phyloP scores from a whole-genome alignment of 2,797 vertebrate species.

The Gymnodraco acuticeps region DNA sequence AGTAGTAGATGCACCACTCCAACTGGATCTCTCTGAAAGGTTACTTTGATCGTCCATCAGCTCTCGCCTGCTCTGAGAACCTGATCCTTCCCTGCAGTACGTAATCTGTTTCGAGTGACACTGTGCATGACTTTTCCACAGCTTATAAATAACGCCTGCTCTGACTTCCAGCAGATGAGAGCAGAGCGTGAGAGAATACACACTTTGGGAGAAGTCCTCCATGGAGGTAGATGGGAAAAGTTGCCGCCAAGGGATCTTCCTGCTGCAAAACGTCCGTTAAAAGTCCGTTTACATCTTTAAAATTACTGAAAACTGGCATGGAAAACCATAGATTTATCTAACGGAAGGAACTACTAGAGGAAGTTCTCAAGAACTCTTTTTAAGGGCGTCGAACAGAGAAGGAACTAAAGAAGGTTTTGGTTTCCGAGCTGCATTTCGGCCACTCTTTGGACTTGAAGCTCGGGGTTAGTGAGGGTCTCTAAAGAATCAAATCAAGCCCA shows the following conservation, averaged over 20 bases:
- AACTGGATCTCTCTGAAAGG: constrained; percentile 56
- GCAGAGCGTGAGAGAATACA: constrained; percentile 27
- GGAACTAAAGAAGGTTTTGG: neutral
- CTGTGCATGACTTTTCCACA: constrained; percentile 52
- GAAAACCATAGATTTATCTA: neutral
- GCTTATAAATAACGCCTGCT: constrained; percentile 73
- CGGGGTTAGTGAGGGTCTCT: constrained; percentile 3
- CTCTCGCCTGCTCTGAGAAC: constrained; percentile 34
- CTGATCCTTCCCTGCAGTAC: constrained; percentile 33
- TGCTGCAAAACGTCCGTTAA: constrained; percentile 1
- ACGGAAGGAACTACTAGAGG: neutral
- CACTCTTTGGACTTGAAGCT: constrained; percentile 8
- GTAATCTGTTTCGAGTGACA: constrained; percentile 60
- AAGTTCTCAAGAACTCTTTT: neutral
- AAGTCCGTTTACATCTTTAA: neutral
- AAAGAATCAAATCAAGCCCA: neutral
- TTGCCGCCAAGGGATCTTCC: constrained; percentile 14
- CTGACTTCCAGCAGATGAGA: constrained; percentile 60
- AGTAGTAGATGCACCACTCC: constrained; percentile 22
- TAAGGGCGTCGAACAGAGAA: constrained; percentile 7
- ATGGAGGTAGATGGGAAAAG: constrained; percentile 55
- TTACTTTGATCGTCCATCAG: constrained; percentile 44
- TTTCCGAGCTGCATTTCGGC: neutral
- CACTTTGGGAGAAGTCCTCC: constrained; percentile 46
- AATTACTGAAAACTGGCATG: constrained; percentile 11